Conservation (phyloP, 2,797 vertebrate genomes). For the Lithobates sylvaticus region DNA sequence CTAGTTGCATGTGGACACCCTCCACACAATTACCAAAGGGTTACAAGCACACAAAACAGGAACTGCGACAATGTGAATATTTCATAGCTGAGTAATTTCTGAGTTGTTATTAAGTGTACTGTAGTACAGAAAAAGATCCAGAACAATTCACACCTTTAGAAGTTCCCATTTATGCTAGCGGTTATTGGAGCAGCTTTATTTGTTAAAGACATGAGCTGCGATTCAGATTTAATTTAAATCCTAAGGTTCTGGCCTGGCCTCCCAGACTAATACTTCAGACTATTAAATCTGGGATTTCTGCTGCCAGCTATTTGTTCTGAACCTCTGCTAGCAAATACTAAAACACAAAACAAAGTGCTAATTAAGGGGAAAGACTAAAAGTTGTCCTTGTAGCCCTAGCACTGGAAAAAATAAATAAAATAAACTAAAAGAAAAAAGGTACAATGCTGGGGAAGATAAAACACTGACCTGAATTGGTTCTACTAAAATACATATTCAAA, state of each 20-base stretch:
- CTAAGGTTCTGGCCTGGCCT: neutral
- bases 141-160: conserved; percentile 11
- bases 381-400: neutral
- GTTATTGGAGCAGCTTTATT: conserved; percentile 41
- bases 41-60: neutral
- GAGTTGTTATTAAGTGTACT: neutral
- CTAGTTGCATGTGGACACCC: neutral
- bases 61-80: neutral
- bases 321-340: neutral
- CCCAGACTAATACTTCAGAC: conserved; percentile 19
- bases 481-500: no score
- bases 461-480: no score
- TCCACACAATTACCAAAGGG: neutral
- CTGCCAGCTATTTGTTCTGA: conserved; percentile 39
- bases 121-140: neutral
- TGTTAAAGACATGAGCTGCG: conserved; percentile 30
- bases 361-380: neutral
- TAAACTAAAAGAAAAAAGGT: neutral
- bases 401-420: neutral
- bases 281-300: conserved; percentile 27
- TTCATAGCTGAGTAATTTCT: conserved; percentile 35
- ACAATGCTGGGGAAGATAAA: neutral
- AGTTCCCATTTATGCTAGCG: neutral
- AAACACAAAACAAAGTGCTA: conserved; percentile 19
- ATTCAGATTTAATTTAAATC: conserved; percentile 46